phyloP scores from a whole-genome alignment of 1,140 invertebrate species.

The Rhopalosiphum maidis region DNA sequence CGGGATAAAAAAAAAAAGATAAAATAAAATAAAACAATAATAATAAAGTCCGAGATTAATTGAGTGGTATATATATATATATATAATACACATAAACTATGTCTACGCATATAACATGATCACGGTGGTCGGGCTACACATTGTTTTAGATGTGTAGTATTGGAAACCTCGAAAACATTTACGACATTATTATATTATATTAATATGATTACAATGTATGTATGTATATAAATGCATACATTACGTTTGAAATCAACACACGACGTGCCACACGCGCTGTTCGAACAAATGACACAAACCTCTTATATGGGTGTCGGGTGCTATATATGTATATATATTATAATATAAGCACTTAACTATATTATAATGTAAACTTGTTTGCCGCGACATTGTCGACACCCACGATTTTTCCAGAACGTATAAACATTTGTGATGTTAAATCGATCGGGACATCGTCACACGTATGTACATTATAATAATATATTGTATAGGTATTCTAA shows the following conservation, averaged over 20 bases:
- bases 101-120: neutral
- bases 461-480: neutral
- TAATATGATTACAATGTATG: no score
- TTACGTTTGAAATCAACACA: neutral
- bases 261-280: constrained; percentile 25
- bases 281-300: constrained; percentile 16
- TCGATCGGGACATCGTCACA: neutral
- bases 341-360: constrained; percentile 18
- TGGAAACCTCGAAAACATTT: constrained; percentile 35
- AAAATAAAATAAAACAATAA: neutral
- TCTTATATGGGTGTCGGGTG: neutral
- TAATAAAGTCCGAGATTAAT: neutral
- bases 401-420: neutral
- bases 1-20: neutral
- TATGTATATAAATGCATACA: no score
- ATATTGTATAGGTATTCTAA: neutral
- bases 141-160: neutral
- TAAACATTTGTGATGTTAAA: neutral
- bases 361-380: constrained; percentile 30
- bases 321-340: neutral
- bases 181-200: constrained; percentile 12
- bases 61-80: constrained; percentile 9
- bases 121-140: constrained; percentile 13
- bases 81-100: neutral
- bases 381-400: constrained; percentile 15